phyloP scores from a whole-genome alignment of 2,888 invertebrate species.

The Lycia hirtaria region DNA sequence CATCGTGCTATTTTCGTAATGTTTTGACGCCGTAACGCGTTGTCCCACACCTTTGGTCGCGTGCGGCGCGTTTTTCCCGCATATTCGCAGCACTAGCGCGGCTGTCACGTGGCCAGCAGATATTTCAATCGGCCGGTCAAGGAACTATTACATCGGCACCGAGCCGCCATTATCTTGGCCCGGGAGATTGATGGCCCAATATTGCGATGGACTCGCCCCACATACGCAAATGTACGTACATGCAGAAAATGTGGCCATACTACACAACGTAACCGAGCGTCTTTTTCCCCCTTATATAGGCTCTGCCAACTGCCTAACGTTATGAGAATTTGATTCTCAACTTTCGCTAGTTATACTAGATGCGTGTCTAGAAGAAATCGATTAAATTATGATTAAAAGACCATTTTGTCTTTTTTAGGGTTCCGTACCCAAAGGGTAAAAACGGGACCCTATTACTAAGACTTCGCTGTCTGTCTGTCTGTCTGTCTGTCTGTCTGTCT shows the following conservation, averaged over 20 bases:
- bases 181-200: conserved; percentile 76
- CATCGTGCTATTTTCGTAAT: neutral
- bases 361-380: no score
- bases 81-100: conserved; percentile 28
- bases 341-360: no score
- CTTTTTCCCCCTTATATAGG: no score
- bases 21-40: conserved; percentile 6
- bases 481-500: no score
- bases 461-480: no score
- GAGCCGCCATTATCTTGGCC: conserved; percentile 70
- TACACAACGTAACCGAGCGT: neutral
- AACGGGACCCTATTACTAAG: no score
- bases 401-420: no score
- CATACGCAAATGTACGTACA: conserved; percentile 39
- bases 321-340: no score
- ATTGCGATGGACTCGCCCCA: conserved; percentile 64
- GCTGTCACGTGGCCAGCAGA: conserved; percentile 53
- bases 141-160: conserved; percentile 70
- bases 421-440: no score
- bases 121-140: conserved; percentile 75
- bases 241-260: conserved; percentile 18
- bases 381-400: no score
- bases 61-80: conserved; percentile 11
- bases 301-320: no score
- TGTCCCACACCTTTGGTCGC: conserved; percentile 4